Conservation (phyloP, 2,888 invertebrate genomes). For the Meghimatium bilineatum region DNA sequence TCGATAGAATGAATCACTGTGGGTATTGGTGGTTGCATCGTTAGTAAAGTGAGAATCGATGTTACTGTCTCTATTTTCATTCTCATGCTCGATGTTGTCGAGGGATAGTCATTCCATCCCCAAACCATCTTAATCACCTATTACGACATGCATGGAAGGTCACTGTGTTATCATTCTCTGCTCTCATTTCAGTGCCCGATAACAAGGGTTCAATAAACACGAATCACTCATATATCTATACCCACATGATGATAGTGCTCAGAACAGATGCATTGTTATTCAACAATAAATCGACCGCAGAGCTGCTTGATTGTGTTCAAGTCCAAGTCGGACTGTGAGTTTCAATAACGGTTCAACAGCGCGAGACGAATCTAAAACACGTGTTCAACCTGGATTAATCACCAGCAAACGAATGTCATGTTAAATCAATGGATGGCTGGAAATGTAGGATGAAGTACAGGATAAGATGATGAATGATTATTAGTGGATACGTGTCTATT, state of each 20-base stretch:
- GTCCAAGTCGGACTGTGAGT: background rate
- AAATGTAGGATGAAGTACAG: background rate
- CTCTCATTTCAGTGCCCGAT: too few species aligned
- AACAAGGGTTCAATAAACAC: too few species aligned
- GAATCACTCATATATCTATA: background rate
- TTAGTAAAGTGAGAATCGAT: too few species aligned
- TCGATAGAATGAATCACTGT: too few species aligned
- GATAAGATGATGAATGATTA: slow-evolving; percentile 6
- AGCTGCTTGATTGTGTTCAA: background rate
- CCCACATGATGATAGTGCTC: background rate
- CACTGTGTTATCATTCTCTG: too few species aligned
- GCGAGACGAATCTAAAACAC: slow-evolving; percentile 21
- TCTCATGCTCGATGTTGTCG: too few species aligned
- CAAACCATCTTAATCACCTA: too few species aligned
- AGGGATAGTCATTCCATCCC: too few species aligned
- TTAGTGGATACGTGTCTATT: too few species aligned
- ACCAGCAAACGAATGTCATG: background rate
- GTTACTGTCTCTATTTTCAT: too few species aligned
- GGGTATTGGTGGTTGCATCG: too few species aligned
- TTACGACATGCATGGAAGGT: too few species aligned
- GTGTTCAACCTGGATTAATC: slow-evolving; percentile 19
- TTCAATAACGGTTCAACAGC: background rate
- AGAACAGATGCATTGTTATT: slow-evolving; percentile 5
- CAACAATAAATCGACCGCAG: slow-evolving; percentile 20
- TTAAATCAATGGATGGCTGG: slow-evolving; percentile 6